Base-by-base conservation (phyloP, 2,113 vertebrate species). In the Sphaerodactylus townsendi region DNA sequence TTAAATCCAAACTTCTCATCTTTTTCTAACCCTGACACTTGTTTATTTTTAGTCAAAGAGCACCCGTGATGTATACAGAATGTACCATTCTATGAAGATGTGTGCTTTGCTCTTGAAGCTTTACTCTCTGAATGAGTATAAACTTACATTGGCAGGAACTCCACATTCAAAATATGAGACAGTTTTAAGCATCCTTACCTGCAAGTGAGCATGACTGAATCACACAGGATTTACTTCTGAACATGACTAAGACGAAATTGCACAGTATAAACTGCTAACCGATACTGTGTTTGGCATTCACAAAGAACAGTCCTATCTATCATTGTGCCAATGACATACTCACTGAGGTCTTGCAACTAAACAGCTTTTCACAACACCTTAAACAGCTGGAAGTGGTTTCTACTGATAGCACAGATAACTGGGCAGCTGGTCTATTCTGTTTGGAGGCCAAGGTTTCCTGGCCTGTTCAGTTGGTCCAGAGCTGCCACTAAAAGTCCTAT, bases 21-120 rank as follows among this genome's bases (percentile, higher is more conserved):
- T n/a, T n/a, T n/a, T n/a, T n/a, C n/a, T n/a, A n/a, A n/a, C n/a
- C n/a, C n/a, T n/a, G n/a, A n/a, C n/a, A n/a, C 53, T 7, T 62
- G 72, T 87, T 82, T 81, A 74, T 87, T 82, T 81, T 44, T 82
- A 69, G 33, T 79, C 77, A 46, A 80, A n/a, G 5, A 33, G 35
- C 8, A 56, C 3, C 33, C 0, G 46, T 79, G 84, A 77, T 41
- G 10, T 10, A 66, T 14, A 76, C n/a, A 85, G 6, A 1, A 79
- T 64, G 62, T 53, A 33, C 19, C 53, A 56, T 56, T 1, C 89
- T 33, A 85, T 23, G 30, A 83, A 79, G 30, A 15, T 56, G 35
- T 2, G 87, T 39, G 0, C 74, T 35, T 81, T 85, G 17, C 11
- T 9, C 46, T 59, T 46, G 14, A 44, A 39, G 83, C 3, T 72